Base-by-base conservation (phyloP, 2,797 vertebrate genomes). In the Sebastiscus tertius region DNA sequence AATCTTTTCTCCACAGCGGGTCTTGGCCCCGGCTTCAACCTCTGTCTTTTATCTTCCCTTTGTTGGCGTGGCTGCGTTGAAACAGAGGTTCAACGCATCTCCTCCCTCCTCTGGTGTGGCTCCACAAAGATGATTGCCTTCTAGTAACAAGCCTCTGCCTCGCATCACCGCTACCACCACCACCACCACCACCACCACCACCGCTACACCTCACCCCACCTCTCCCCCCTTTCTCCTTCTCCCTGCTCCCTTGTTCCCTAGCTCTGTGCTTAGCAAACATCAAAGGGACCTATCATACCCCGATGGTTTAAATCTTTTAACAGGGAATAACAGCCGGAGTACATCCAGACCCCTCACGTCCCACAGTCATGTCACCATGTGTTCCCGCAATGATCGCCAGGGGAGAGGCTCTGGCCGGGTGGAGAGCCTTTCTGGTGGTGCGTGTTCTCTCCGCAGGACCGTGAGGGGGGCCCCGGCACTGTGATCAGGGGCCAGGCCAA, bases 241-340 rank as follows among this genome's bases (percentile, higher is more conserved):
- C 82, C 85, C 71, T 33, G 83, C 78, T 82, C 86, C 86, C 91
- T 87, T 90, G 95, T 96, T 97, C 96, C 97, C 96, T 93, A 90
- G 96, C 97, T 97, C 96, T 96, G 89, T 97, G 97, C 97, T 97
- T 97, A 97, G 96, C 97, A 97, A 97, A 98, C 97, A 98, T 99
- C 97, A 99, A 99, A 99, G 97, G 96, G 96, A 96, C 97, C 96
- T 96, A 97, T 97, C 97, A 97, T 97, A 98, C 97, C 97, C 97
- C 96, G 94, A 97, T 98, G 98, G 97, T 97, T 98, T 99, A 98
- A 99, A 99, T 99, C 97, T 98, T 99, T 99, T 98, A 99, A 99
- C 97, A 98, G 97, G 97, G 97, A 97, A 97, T 97, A 98, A 98
- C 97, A 98, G 97, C 97, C 97, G 95, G 96, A 97, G 97, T 96